Base-by-base conservation (phyloP, 2,113 vertebrate genomes). In the Puntigrus tetrazona region DNA sequence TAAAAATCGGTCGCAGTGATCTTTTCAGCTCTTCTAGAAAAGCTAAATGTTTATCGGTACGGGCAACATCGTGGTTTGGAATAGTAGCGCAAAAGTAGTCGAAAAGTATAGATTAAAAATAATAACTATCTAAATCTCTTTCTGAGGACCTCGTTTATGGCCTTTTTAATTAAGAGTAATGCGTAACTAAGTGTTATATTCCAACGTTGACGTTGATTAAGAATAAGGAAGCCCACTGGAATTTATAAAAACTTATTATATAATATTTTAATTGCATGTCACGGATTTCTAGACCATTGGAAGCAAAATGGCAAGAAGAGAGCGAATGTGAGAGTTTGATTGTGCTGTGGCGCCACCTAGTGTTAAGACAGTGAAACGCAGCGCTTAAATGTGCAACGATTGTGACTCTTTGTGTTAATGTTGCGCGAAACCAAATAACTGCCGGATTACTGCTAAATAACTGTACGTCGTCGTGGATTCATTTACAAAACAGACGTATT, bases 261-360 rank as follows among this genome's bases (percentile, higher is more conserved):
- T n/a, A 1, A 34, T 34, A 34, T 34, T 67, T 3, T 3, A 65
- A 65, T 31, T 3, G 16, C 8, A 34, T 34, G 29, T 65, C 29
- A 34, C 7, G 31, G 27, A 65, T 65, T 31, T 31, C 6, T 14
- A 34, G 0, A 67, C 20, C 7, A 6, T 31, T 18, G 7, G 2
- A 18, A 34, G 18, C 16, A 34, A 65, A 14, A 74, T n/a, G 2
- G 52, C 27, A 18, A 13, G 16, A 7, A 7, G 0, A 6, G 0
- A 9, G n/a, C 52, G n/a, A n/a, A n/a, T 55, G 52, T 14, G 29
- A 27, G 22, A 41, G 2, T 7, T 14, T 3, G 34, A 41, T 29
- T 27, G 0, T 43, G 9, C 14, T 1, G 36, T 25, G 36, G 3
- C 5, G 7, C 86, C 90, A 82, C 45, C 85, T 90, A 22, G 73